Base-by-base conservation (phyloP, 2,113 vertebrate species). In the Rousettus leschenaultii region DNA sequence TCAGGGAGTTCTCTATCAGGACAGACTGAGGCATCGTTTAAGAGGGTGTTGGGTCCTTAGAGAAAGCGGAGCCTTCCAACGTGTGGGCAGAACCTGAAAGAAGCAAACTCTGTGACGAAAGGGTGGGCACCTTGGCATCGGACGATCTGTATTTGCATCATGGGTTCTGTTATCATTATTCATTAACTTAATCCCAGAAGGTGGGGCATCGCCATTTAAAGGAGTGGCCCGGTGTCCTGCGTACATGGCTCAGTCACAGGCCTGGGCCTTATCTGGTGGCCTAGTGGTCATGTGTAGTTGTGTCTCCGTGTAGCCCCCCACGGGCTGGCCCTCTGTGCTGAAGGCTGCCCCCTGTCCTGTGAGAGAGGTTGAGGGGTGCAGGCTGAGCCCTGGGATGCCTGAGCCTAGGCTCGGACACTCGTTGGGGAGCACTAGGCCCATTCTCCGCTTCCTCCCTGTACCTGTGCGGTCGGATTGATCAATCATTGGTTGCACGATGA, bases 391-490 rank as follows among this genome's bases (percentile, higher is more conserved):
- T 33, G 7, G 28, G 24, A n/a, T 59, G 55, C 40, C 35, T 1
- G 14, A 8, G 19, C 18, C 65, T 30, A 24, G 9, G 57, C 70
- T 86, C 11, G 28, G 59, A 55, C 43, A 15, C 5, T n/a, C n/a
- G 30, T 48, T 12, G 2, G 7, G 38, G 51, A 53, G 18, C 24
- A 26, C 9, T 8, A 16, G n/a, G 61, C 57, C 59, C 65, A 26
- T 51, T 40, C 40, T 40, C 40, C 89, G 77, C 57, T 33, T 24
- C 21, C 28, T 6, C 55, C 55, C 21, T 3, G 68, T 96, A 98
- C 99, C 99, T 99, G 99, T 99, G 97, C 99, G 99, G 98, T 99
- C 99, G 83, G 99, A 99, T 91, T 99, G 99, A 97, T 99, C 99
- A 19, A 99, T 99, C 99, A 99, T 99, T 8, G 99, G 99, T 88